Evolutionary conservation across 2,797 vertebrate species (phyloP).

Genomic region (Gobio occitaniae): DNA sequence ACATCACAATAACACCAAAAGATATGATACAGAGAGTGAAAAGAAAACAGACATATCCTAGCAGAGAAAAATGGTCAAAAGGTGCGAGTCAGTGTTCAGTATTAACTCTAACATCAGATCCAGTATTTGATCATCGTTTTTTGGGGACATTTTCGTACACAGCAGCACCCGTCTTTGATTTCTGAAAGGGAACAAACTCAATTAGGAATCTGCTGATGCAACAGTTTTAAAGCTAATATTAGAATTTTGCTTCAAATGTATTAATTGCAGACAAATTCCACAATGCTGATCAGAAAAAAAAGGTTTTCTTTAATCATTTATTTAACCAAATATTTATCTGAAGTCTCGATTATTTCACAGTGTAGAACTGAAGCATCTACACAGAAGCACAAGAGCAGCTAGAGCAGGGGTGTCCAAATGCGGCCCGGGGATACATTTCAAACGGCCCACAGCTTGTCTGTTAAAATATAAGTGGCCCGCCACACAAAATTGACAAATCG

Average conservation of each 20-base stretch:
- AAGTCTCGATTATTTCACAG: background rate
- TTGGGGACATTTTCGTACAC: background rate
- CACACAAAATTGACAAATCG: too few species aligned
- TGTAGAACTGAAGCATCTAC: background rate
- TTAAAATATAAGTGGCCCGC: too few species aligned
- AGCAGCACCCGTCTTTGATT: background rate
- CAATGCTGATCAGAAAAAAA: too few species aligned
- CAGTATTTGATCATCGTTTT: background rate
- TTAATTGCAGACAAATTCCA: background rate
- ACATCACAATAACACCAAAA: background rate
- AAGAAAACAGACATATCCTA: background rate
- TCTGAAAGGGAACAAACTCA: background rate
- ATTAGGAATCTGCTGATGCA: background rate
- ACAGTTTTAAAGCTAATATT: background rate
- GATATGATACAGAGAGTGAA: background rate
- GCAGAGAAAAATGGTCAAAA: background rate
- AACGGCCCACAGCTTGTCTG: too few species aligned
- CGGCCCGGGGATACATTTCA: too few species aligned
- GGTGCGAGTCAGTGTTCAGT: background rate
- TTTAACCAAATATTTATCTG: too few species aligned
- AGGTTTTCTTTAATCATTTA: too few species aligned
- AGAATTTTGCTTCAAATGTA: background rate
- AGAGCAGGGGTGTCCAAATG: too few species aligned
- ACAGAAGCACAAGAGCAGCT: background rate
- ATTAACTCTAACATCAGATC: background rate